Conservation (phyloP, 2,113 vertebrate genomes). For the Noctilio leporinus region DNA sequence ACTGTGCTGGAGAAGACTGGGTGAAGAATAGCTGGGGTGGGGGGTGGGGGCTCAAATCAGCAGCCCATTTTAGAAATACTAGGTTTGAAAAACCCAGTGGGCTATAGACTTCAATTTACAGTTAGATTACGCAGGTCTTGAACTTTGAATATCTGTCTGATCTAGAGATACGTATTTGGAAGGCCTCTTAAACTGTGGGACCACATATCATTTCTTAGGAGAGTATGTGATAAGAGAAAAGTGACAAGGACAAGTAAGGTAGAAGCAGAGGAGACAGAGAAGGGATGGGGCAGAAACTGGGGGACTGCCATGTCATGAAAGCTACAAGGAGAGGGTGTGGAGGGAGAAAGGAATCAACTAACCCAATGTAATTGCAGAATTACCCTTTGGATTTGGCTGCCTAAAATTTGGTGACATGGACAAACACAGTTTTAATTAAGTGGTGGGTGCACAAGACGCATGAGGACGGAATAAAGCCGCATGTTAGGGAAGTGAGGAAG, state of each 20-base stretch:
- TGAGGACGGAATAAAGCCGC: not conserved
- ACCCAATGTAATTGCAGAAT: not conserved
- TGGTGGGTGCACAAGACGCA: not conserved
- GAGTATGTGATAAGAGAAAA: not conserved
- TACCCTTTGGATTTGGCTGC: not conserved
- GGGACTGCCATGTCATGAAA: not conserved
- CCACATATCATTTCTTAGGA: not conserved
- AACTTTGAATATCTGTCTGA: not conserved
- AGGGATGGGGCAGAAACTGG: not conserved
- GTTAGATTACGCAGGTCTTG: not conserved
- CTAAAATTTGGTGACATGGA: not conserved
- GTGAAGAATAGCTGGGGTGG: not conserved
- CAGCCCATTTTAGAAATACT: not conserved
- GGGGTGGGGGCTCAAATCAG: not conserved
- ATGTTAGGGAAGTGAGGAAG: not conserved
- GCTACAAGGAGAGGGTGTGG: not conserved
- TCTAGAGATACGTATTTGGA: not conserved
- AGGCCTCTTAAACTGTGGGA: not conserved
- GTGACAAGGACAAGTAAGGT: not conserved
- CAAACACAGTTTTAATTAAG: not conserved
- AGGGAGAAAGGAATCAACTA: not conserved
- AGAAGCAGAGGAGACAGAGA: not conserved
- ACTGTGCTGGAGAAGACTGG: not conserved
- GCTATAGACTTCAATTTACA: not conserved
- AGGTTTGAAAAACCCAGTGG: not conserved